Percentiles rank a stretch among this genome's conserved stretches.
These are phyloP conservation scores for Ciconia nigra DNA, from an alignment of 2,797 vertebrate genomes.

Conservation along the genomic window DNA sequence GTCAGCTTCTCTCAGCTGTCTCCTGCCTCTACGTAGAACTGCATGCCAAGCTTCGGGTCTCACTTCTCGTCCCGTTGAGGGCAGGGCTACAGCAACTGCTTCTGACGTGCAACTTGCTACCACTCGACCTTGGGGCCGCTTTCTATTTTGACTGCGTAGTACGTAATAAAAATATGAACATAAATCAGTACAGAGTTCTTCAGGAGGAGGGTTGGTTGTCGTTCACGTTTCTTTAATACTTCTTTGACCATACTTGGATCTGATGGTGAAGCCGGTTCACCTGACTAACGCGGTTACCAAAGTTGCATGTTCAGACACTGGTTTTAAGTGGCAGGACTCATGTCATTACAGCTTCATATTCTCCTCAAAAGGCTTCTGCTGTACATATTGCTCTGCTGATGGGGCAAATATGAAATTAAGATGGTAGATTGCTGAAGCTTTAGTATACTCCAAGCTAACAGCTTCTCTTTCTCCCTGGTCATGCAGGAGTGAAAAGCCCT, in stretches of 20 bases:
- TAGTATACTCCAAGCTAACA: neutral
- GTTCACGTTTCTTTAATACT: neutral
- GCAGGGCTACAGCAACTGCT: neutral
- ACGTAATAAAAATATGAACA: neutral
- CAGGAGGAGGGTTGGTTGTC: neutral
- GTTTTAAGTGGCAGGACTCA: neutral
- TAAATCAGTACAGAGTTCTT: neutral
- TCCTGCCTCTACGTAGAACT: neutral
- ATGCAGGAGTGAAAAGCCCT: neutral
- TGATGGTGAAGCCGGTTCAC: fast-evolving
- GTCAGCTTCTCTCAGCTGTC: neutral
- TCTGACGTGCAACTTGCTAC: fast-evolving
- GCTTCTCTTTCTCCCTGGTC: neutral
- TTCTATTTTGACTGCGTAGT: neutral
- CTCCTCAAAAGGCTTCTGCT: neutral
- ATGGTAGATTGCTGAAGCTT: neutral
- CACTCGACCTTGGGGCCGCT: neutral
- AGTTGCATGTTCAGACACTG: fast-evolving
- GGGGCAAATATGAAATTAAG: neutral
- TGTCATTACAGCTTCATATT: fast-evolving
- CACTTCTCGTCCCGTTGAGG: fast-evolving
- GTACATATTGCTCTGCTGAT: neutral
- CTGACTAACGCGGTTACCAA: fast-evolving
- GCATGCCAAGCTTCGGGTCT: fast-evolving
- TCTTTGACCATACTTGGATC: neutral